Base-by-base conservation (phyloP, 2,797 vertebrate genomes). In the Pipistrellus pipistrellus region DNA sequence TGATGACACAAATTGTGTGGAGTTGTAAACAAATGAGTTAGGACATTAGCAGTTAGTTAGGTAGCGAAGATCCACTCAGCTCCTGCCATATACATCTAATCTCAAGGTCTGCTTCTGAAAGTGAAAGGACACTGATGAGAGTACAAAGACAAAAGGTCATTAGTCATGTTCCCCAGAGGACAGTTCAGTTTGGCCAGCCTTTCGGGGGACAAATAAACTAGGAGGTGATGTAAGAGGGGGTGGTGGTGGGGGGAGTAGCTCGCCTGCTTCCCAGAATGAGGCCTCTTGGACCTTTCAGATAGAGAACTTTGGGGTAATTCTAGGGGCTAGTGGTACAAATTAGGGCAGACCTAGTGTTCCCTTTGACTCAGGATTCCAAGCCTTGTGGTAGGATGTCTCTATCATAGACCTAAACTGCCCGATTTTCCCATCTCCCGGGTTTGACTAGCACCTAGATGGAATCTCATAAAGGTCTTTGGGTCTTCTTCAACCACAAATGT, bases 41-140 rank as follows among this genome's bases (percentile, higher is more conserved):
- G 8, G 55, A 51, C 38, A 38, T 13, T 6, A 69, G 68, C 38
- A 73, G 15, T n/a, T 35, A 72, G 77, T 53, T 41, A 73, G 75
- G 66, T 20, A 69, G 53, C 30, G 14, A 55, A 90, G 88, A 73
- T 38, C 12, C 68, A 78, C 68, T 8, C 30, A 23, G 32, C 38
- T 90, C 92, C 84, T 81, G 71, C 55, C 25, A 14, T 4, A 51
- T 6, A 48, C 35, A 27, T 41, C 71, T 78, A 86, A 55, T 27
- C 18, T 64, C 89, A 85, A 88, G 46, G 66, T 91, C 75, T 85
- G 41, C 71, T 76, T 92, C 93, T 71, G 71, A 90, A 95, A 86
- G 90, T 84, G 78, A 94, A 93, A 94, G 85, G 59, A 81, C 80
- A 53, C 46, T 41, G 41, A 81, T 35, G 68, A 92, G 81, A 82